Evolutionary conservation across 2,888 invertebrate species (phyloP), one percentile per base, ranked within the genome.

Genomic region (Chrysina gloriosa): DNA sequence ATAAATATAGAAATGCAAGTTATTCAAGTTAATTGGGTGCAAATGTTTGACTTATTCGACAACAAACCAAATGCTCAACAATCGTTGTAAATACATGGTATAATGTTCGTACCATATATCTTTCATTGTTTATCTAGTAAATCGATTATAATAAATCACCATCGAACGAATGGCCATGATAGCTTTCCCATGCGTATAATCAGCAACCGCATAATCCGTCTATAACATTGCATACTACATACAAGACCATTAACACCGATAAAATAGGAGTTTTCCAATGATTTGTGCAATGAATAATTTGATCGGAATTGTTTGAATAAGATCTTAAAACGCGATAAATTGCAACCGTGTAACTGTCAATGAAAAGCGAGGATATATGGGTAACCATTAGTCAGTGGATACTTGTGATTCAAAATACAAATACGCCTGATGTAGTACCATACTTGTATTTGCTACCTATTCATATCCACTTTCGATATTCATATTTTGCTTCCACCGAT

Each of bases 381-480:
- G 14, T 11, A 31, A 11, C 29, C 29, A 52, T 52, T 52, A 52
- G 52, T 52, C 52, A 52, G 52, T 52, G 11, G 31, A 5, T 7
- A 27, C 14, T 29, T n/a, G 31, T 52, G 27, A 52, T 29, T 52
- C 52, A 27, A 31, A 25, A 52, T 52, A 52, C 52, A 52, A 52
- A 52, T 27, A 29, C 27, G 16, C 4, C 11, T 14, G 5, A 39
- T 11, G 14, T 14, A 36, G 14, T 36, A 36, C 11, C 36, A 11
- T 19, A 14, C 42, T 6, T 42, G 19, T 6, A 29, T 52, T 29
- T 19, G 16, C 16, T 52, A 29, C 52, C 52, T 52, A 52, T 52
- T n/a, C 25, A 25, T 21, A 14, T 27, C 19, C 19, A 42, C 19
- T 19, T 42, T 4, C 42, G 6, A 3, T 14, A 42, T 56, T 23